phyloP scores from a whole-genome alignment of 2,888 invertebrate species.

The Hesperia comma region DNA sequence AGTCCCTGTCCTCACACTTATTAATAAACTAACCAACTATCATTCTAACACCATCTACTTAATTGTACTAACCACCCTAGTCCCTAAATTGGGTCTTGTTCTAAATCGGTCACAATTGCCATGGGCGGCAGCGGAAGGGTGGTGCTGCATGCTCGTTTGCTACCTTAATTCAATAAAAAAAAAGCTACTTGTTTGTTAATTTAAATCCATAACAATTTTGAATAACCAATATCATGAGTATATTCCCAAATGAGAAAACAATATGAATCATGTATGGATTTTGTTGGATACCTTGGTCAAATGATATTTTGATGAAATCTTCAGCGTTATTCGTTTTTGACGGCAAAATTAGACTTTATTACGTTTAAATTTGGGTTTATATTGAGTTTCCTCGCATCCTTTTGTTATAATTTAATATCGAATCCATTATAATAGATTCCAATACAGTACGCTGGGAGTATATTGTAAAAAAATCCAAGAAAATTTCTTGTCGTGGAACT shows the following conservation, averaged over 20 bases:
- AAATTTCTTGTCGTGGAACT: neutral
- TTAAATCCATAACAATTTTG: too few species aligned
- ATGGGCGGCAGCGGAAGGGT: too few species aligned
- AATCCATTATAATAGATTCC: neutral
- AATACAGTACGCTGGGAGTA: neutral
- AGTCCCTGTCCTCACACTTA: too few species aligned
- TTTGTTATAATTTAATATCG: conserved; percentile 1
- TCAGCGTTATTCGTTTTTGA: neutral
- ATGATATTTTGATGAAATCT: conserved; percentile 22
- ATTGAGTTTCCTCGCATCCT: neutral
- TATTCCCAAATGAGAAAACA: conserved; percentile 2
- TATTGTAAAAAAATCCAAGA: neutral
- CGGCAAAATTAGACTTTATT: neutral
- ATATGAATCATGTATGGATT: conserved; percentile 13
- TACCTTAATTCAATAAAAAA: too few species aligned
- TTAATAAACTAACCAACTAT: too few species aligned
- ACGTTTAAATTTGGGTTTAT: neutral
- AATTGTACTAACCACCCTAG: too few species aligned
- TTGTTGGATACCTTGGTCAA: neutral
- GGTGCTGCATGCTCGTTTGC: too few species aligned
- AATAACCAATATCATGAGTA: too few species aligned
- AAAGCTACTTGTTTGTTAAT: too few species aligned
- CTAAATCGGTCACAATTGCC: too few species aligned
- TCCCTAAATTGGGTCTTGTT: too few species aligned
- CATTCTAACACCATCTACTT: too few species aligned